Percentiles rank a stretch among this genome's conserved stretches.
Conservation (phyloP, 2,888 invertebrate genomes). For the Taenaris catops region DNA sequence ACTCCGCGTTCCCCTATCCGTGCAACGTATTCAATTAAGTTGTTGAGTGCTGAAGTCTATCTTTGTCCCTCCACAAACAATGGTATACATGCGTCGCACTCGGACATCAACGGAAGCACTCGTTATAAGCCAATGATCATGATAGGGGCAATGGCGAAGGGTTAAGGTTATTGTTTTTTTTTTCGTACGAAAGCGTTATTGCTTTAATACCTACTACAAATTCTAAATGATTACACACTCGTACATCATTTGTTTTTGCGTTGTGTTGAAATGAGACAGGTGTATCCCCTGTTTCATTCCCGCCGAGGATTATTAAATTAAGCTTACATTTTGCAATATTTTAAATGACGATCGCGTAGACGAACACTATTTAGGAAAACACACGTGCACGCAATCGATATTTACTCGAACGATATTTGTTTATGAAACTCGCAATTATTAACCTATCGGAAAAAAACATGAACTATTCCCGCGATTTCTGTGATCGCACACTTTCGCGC, state of each 20-base stretch:
- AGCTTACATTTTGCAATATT: too few relatives aligned
- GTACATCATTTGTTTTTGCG: conserved; percentile 4
- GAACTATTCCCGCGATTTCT: too few relatives aligned
- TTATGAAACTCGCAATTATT: too few relatives aligned
- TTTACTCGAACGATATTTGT: too few relatives aligned
- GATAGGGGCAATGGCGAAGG: conserved; percentile 39
- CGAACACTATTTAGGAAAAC: too few relatives aligned
- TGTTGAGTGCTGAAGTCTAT: conserved; percentile 43
- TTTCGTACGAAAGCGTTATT: conserved; percentile 21
- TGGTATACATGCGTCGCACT: conserved; percentile 32
- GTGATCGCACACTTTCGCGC: too few relatives aligned
- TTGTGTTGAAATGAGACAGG: conserved; percentile 1
- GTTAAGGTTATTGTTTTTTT: conserved; percentile 27
- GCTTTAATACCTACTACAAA: conserved; percentile 13
- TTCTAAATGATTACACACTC: background rate
- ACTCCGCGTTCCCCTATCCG: conserved; percentile 33
- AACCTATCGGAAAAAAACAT: too few relatives aligned
- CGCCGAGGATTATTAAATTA: background rate
- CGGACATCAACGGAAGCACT: conserved; percentile 57
- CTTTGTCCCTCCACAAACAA: conserved; percentile 28
- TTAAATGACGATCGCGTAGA: too few relatives aligned
- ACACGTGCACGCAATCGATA: too few relatives aligned
- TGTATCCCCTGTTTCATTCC: conserved; percentile 1
- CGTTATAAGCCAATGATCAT: conserved; percentile 63
- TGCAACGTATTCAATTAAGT: conserved; percentile 67